Base-by-base conservation (phyloP, 2,113 vertebrate species). In the Spea bombifrons region DNA sequence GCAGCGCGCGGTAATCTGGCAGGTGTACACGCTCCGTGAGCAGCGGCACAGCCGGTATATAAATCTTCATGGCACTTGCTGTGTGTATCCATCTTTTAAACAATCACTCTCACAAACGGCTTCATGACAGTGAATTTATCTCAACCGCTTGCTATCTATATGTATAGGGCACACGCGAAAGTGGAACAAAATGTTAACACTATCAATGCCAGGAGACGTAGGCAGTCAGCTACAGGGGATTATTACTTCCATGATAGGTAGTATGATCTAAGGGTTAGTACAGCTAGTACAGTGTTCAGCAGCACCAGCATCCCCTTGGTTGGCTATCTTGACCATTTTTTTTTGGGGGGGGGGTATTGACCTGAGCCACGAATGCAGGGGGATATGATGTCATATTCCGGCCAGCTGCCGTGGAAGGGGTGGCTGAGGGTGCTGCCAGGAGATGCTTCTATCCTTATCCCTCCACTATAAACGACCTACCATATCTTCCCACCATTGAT, bases 41-140 rank as follows among this genome's bases (percentile, higher is more conserved):
- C 75, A 70, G 55, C 53, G 66, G 50, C 75, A 77, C 66, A 49
- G 66, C 68, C 52, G 45, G 45, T 17, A 12, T 67, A 70, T 77
- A 77, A 69, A 77, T 77, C 66, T 77, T 77, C 43, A 77, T 48
- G 57, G 53, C 75, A 77, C 53, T 45, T 61, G 75, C 75, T 77
- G 75, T 43, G 55, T 48, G 45, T 53, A 63, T 69, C 53, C 17
- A 71, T 77, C 75, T 77, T 77, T 70, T 75, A 53, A 55, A 9
- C 74, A 57, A 52, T 53, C 47, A 49, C 74, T 75, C 64, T 75
- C 64, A n/a, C 49, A 67, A 67, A 57, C 64, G 7, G 52, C 43
- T 43, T 43, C 66, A 30, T 49, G 53, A 46, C 53, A 57, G 65
- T 68, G 49, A 46, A 77, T 77, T 55, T 75, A 70, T 45, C 66